Conservation (phyloP, 2,797 vertebrate genomes). For the Kryptolebias ocellatus region DNA sequence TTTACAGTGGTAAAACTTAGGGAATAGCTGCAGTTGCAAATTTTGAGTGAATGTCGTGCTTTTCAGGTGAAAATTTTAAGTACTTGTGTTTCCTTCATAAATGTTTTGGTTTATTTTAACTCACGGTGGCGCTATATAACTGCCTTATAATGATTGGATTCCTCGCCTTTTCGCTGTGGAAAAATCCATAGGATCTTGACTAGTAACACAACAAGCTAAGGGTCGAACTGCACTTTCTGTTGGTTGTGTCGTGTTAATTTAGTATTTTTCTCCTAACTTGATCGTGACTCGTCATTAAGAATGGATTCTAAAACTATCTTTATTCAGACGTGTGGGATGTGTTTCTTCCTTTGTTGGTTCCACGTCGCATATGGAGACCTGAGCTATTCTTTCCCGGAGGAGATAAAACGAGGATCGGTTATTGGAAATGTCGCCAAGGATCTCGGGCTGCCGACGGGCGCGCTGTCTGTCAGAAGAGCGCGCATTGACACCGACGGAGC, state of each 20-base stretch:
- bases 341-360: conserved; percentile 9
- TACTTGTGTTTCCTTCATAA: neutral
- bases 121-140: conserved; percentile 65
- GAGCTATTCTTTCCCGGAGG: conserved; percentile 57
- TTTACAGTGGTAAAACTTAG: no score
- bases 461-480: conserved; percentile 36
- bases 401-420: conserved; percentile 59
- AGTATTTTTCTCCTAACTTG: neutral
- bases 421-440: conserved; percentile 70
- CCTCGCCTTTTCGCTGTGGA: conserved; percentile 1
- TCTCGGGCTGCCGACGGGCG: conserved; percentile 41
- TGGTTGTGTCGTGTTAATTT: neutral
- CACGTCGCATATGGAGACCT: conserved; percentile 41
- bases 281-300: rapidly evolving
- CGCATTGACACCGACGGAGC: conserved; percentile 49
- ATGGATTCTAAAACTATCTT: conserved; percentile 2
- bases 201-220: no score
- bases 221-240: neutral
- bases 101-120: conserved; percentile 1
- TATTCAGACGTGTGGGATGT: neutral
- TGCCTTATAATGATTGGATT: neutral
- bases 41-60: no score
- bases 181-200: neutral
- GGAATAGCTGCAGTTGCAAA: no score
- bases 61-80: no score